These are phyloP conservation scores for Catostomus latipinnis DNA, from an alignment of 2,797 vertebrate genomes.

Conservation along the genomic window DNA sequence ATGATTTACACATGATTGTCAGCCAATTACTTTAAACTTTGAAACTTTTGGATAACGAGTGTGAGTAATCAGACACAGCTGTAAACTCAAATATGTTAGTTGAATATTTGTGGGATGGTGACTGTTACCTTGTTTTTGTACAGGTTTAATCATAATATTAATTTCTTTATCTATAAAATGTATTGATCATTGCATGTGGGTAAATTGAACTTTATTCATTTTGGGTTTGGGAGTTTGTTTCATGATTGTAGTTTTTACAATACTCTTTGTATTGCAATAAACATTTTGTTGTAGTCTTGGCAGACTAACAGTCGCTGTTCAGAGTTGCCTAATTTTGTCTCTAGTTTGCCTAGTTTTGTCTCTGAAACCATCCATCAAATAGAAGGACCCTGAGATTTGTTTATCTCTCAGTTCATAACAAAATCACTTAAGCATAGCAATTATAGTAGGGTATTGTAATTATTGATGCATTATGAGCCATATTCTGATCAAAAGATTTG, in stretches of 20 bases:
- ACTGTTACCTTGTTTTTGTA: neutral
- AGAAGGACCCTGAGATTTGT: neutral
- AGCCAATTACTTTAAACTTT: neutral
- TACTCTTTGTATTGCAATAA: neutral
- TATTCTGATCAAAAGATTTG: constrained; percentile 1
- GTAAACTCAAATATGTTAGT: neutral
- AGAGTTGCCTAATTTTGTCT: neutral
- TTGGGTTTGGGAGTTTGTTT: neutral
- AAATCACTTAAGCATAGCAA: neutral
- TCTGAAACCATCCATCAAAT: neutral
- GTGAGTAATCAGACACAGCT: neutral
- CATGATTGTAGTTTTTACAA: neutral
- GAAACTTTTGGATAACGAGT: too few species aligned
- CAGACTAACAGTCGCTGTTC: too few species aligned
- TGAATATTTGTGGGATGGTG: neutral
- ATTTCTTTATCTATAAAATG: neutral
- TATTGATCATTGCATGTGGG: neutral
- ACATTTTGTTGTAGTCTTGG: neutral
- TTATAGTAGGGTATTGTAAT: too few species aligned
- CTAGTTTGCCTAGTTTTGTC: neutral
- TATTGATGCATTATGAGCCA: too few species aligned
- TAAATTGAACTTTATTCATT: neutral
- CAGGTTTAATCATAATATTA: neutral
- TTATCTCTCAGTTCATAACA: neutral
- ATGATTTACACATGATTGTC: neutral